phyloP scores from a whole-genome alignment of 64 coral and sea anemone genomes.

The Orbicella faveolata region DNA sequence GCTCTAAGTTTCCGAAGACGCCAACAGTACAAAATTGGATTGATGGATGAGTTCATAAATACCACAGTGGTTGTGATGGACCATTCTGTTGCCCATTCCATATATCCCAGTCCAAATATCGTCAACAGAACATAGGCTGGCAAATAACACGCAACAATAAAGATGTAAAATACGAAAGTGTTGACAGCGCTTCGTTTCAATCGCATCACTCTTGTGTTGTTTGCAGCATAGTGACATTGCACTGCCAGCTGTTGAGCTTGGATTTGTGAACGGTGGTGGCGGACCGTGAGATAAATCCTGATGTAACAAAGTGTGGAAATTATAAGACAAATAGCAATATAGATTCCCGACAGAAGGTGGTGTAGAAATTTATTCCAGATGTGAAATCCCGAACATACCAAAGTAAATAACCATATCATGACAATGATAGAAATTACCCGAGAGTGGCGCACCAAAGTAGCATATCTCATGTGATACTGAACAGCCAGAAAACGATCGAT shows the following conservation, averaged over 20 bases:
- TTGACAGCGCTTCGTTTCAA: background rate
- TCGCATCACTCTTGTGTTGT: background rate
- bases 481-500: conserved; percentile 19
- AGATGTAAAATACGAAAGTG: background rate
- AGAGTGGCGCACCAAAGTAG: background rate
- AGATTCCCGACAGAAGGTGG: background rate
- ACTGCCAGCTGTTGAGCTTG: background rate
- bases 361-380: background rate
- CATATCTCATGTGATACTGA: conserved; percentile 17
- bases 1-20: conserved; percentile 29
- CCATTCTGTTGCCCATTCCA: background rate
- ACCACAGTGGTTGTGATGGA: background rate
- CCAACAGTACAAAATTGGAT: conserved; percentile 60
- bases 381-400: background rate
- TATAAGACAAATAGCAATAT: background rate
- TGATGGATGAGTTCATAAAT: conserved; percentile 52
- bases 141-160: background rate
- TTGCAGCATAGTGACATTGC: background rate
- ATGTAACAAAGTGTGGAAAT: conserved; percentile 6
- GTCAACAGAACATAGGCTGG: background rate
- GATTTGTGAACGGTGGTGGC: background rate
- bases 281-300: background rate
- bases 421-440: background rate
- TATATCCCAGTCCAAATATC: background rate
- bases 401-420: background rate